A percentile compares a stretch with the other conserved stretches of the same genome.
Conservation (phyloP, 92 coral and sea anemone genomes). For the Blastomussa wellsi region DNA sequence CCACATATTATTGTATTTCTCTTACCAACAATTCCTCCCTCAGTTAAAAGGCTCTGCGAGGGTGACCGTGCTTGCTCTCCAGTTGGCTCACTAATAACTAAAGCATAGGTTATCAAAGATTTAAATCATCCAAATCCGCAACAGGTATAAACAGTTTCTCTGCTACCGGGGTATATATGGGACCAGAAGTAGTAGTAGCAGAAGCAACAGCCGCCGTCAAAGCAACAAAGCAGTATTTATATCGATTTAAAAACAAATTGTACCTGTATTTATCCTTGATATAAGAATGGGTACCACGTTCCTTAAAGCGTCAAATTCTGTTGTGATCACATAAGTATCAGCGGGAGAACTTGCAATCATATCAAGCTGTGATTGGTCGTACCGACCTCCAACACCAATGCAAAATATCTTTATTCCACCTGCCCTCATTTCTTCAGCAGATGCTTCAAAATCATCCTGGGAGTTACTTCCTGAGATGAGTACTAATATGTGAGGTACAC, state of each 20-base stretch:
- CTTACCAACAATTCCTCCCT: slow-evolving; percentile 78
- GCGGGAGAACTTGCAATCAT: slow-evolving; percentile 75
- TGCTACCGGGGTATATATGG: too few relatives aligned
- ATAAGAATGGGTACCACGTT: slow-evolving; percentile 48
- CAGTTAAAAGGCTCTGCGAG: slow-evolving; percentile 24
- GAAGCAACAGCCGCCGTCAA: too few relatives aligned
- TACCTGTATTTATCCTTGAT: slow-evolving; percentile 56
- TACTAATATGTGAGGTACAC: slow-evolving; percentile 64
- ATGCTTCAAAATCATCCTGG: slow-evolving; percentile 67
- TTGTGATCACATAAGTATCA: slow-evolving; percentile 63
- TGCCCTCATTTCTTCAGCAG: slow-evolving; percentile 83
- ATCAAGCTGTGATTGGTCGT: slow-evolving; percentile 75
- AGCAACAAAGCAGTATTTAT: too few relatives aligned
- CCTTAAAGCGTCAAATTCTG: slow-evolving; percentile 57
- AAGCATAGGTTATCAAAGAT: neutral
- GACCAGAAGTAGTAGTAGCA: too few relatives aligned
- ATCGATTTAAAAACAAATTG: neutral
- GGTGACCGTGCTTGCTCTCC: slow-evolving; percentile 31
- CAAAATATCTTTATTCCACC: slow-evolving; percentile 78
- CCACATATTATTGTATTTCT: neutral
- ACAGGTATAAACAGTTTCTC: too few relatives aligned
- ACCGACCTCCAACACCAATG: slow-evolving; percentile 76
- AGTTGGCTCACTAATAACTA: slow-evolving; percentile 27
- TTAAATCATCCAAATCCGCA: neutral
- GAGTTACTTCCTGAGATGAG: slow-evolving; percentile 78